Evolutionary conservation across 2,888 invertebrate genomes (phyloP).

Genomic region (Lasioglossum pauxillum): DNA sequence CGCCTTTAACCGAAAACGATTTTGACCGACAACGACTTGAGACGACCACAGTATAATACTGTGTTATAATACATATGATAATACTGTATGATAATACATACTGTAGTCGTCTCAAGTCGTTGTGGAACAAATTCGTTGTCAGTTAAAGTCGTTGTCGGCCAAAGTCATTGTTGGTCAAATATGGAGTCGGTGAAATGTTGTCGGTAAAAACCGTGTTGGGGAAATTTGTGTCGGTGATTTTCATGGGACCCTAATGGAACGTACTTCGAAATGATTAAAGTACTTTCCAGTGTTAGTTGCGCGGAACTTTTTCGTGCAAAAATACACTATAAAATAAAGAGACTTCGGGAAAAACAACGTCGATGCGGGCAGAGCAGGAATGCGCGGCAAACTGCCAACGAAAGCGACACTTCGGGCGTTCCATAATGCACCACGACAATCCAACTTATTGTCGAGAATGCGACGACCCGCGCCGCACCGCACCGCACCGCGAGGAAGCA

Average conservation of each 20-base stretch:
- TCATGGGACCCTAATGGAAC: not conserved
- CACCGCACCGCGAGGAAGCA: constrained; percentile 18
- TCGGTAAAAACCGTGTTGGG: too few relatives aligned
- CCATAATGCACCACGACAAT: constrained; percentile 41
- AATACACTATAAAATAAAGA: constrained; percentile 9
- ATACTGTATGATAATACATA: too few relatives aligned
- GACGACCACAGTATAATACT: too few relatives aligned
- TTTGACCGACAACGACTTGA: too few relatives aligned
- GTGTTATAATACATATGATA: too few relatives aligned
- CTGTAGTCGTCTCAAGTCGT: too few relatives aligned
- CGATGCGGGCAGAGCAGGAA: constrained; percentile 23
- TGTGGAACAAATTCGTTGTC: too few relatives aligned
- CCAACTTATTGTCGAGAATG: constrained; percentile 44
- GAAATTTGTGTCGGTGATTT: too few relatives aligned
- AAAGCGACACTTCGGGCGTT: constrained; percentile 38
- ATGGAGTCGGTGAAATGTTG: too few relatives aligned
- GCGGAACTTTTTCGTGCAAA: not conserved
- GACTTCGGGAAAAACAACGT: constrained; percentile 53
- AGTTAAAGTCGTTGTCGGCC: too few relatives aligned
- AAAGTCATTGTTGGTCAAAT: too few relatives aligned
- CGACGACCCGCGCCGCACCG: constrained; percentile 13
- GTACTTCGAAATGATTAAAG: not conserved
- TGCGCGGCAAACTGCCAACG: constrained; percentile 53
- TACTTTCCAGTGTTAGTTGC: not conserved
- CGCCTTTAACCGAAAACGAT: too few relatives aligned